Percentiles rank a stretch among this genome's conserved stretches.
Evolutionary conservation across 2,888 invertebrate species (phyloP).

Genomic region (Drosophila austrosaltans): DNA sequence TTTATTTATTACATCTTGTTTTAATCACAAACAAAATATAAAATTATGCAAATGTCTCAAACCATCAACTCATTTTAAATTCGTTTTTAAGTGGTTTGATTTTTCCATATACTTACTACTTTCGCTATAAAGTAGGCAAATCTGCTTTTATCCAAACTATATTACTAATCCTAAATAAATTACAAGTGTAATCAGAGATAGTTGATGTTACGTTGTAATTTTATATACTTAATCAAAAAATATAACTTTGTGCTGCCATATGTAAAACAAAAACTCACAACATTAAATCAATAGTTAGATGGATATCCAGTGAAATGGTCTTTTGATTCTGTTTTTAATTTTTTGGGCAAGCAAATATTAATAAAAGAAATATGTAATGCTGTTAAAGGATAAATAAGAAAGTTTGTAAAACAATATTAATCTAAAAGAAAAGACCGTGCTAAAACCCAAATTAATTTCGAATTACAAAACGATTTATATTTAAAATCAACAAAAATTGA

Average conservation of each 20-base stretch:
- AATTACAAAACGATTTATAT: constrained; percentile 42
- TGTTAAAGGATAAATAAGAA: constrained; percentile 72
- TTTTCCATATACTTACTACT: background rate
- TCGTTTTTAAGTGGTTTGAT: background rate
- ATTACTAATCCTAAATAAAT: background rate
- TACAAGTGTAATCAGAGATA: constrained; percentile 1
- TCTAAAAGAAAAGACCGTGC: constrained; percentile 34
- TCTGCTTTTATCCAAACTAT: background rate
- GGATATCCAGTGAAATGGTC: constrained; percentile 30
- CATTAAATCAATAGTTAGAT: constrained; percentile 5
- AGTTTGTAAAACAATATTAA: constrained; percentile 77
- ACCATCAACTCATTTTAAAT: constrained; percentile 2
- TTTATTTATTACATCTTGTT: constrained; percentile 68
- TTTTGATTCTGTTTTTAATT: constrained; percentile 17
- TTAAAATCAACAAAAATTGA: constrained; percentile 22
- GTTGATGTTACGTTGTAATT: constrained; percentile 43
- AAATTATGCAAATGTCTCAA: constrained; percentile 36
- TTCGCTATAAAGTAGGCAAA: background rate
- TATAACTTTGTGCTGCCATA: constrained; percentile 72
- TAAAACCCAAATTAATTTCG: constrained; percentile 13
- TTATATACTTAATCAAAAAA: constrained; percentile 59
- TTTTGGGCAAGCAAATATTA: constrained; percentile 35
- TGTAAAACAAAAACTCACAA: constrained; percentile 38
- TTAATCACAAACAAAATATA: constrained; percentile 41
- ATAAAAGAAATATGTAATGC: constrained; percentile 50